Conservation (phyloP, 1,140 invertebrate species). For the Drosophila rufa region DNA sequence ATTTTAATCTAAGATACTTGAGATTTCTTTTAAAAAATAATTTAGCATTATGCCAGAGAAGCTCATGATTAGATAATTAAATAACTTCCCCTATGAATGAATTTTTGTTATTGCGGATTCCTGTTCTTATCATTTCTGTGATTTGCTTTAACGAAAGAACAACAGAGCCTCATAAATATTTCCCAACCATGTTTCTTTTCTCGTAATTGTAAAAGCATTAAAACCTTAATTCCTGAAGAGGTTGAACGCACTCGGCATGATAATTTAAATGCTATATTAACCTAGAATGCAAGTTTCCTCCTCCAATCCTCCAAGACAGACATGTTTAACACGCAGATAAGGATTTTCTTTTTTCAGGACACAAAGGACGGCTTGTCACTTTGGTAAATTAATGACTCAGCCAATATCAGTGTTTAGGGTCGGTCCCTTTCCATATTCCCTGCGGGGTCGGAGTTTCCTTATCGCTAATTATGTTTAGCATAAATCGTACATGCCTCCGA, state of each 20-base stretch:
- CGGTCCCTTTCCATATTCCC: slow-evolving; percentile 15
- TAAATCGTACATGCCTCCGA: slow-evolving; percentile 31
- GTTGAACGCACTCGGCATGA: slow-evolving; percentile 8
- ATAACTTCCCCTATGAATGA: slow-evolving; percentile 64
- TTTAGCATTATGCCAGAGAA: slow-evolving; percentile 60
- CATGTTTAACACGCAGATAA: slow-evolving; percentile 12
- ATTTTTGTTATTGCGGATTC: slow-evolving; percentile 48
- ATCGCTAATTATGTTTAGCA: slow-evolving; percentile 51
- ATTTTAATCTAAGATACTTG: slow-evolving; percentile 73
- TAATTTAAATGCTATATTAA: slow-evolving; percentile 15
- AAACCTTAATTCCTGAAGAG: background rate
- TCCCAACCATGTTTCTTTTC: slow-evolving; percentile 8
- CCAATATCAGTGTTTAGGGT: slow-evolving; percentile 24
- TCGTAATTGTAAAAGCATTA: slow-evolving; percentile 10
- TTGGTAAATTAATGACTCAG: slow-evolving; percentile 20
- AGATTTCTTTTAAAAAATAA: slow-evolving; percentile 63
- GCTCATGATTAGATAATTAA: slow-evolving; percentile 73
- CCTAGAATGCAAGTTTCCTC: background rate
- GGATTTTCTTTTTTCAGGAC: slow-evolving; percentile 18
- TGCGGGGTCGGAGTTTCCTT: slow-evolving; percentile 35
- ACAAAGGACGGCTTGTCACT: slow-evolving; percentile 44
- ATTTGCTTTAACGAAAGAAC: slow-evolving; percentile 11
- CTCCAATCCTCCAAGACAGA: background rate
- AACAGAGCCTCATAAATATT: slow-evolving; percentile 21
- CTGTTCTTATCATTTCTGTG: slow-evolving; percentile 26